Evolutionary conservation across 2,888 invertebrate species (phyloP), one percentile per base, ranked within the genome.

Genomic region (Syrphus vitripennis): DNA sequence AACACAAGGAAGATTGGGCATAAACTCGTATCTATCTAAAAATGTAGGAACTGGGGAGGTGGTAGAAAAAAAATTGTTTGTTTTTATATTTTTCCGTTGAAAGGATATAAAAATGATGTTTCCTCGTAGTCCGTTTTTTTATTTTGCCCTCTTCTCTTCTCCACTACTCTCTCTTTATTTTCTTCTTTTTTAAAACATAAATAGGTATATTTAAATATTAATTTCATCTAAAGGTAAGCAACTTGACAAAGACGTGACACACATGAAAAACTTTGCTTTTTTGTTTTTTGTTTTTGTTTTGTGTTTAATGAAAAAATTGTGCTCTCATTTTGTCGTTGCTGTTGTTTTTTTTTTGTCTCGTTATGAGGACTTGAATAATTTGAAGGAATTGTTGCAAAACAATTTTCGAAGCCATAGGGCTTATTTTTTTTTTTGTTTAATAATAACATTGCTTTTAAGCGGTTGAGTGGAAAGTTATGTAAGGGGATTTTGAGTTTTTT

Each of bases 131-230:
- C 37, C 14, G 16, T 21, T 40, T 40, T 40, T 40, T 16, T 37
- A 7, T 12, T 10, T 34, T 3, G 12, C 2, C 34, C 12, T 48
- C 48, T 21, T 4, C 7, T 42, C 16, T 9, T 7, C 7, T 1
- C 9, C 1, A 12, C 31, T 31, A 12, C 34, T 77, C 69, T 53
- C 16, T 48, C 24, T 59, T 14, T 37, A 5, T 63, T 53, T 55
- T 57, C 63, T 74, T 74, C 53, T 75, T 63, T 45, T 10, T 42
- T 42, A 9, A 61, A 72, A 70, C 40, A 31, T 69, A 34, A 40
- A 61, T 34, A 67, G 48, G 34, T 34, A 24, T 50, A 84, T 80
- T 84, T 67, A 84, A 84, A 80, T 80, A 80, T 84, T 80, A 80
- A 84, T 75, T 76, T 29, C n/a, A 71, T 45, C 40, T 75, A 50